Evolutionary conservation across 2,797 vertebrate genomes (phyloP).

Genomic region (Oceanodroma leucorhoa): DNA sequence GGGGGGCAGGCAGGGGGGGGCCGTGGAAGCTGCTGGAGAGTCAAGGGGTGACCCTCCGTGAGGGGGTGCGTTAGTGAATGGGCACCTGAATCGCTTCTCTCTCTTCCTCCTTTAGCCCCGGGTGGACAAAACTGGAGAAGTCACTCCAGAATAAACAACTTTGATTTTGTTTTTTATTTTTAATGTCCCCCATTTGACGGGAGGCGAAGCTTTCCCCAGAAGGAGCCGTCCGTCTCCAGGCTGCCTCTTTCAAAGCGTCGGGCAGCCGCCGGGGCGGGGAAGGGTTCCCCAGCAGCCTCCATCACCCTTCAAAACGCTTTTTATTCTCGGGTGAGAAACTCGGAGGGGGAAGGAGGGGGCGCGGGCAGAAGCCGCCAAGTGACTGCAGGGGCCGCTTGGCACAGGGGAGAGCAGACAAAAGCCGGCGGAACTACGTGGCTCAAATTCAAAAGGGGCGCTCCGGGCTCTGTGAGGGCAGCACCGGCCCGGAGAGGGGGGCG

Average conservation of each 20-base stretch:
- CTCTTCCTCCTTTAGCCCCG: no score
- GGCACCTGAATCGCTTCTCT: neutral
- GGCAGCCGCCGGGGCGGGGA: neutral
- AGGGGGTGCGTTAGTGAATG: neutral
- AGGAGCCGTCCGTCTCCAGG: neutral
- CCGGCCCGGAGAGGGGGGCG: neutral
- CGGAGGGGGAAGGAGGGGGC: neutral
- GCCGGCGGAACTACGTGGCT: constrained; percentile 58
- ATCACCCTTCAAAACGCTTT: neutral
- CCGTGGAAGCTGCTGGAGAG: neutral
- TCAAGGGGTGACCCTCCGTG: rapidly evolving
- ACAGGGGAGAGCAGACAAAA: constrained; percentile 48
- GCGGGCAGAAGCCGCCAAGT: constrained; percentile 6
- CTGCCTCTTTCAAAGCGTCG: neutral
- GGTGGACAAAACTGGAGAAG: neutral
- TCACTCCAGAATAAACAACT: neutral
- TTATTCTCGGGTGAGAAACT: constrained; percentile 30
- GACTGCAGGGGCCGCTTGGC: constrained; percentile 39
- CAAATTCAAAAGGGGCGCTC: neutral
- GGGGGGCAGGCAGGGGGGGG: neutral
- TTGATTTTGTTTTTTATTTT: neutral
- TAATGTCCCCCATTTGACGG: neutral
- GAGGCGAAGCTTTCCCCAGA: neutral
- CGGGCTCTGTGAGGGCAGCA: neutral
- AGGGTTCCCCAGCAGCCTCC: neutral